phyloP scores from a whole-genome alignment of 2,888 invertebrate species.

The Drosophila melanocephala region DNA sequence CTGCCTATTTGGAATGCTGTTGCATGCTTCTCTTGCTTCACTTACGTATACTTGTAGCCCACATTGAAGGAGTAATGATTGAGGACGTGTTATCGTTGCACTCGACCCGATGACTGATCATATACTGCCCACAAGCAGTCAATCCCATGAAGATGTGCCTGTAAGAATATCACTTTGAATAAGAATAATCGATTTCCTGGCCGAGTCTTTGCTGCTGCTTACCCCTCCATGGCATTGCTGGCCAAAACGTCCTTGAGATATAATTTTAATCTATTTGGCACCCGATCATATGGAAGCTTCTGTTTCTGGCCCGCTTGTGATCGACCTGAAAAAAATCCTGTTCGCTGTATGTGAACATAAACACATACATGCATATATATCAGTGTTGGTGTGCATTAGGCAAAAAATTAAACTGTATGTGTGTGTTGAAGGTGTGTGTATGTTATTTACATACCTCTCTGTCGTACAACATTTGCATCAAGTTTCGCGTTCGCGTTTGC shows the following conservation, averaged over 20 bases:
- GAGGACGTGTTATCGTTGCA: constrained; percentile 87
- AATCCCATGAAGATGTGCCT: constrained; percentile 98
- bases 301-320: constrained; percentile 85
- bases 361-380: neutral
- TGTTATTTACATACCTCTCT: constrained; percentile 73
- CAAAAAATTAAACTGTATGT: neutral
- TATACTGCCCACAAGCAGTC: constrained; percentile 96
- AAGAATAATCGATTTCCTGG: neutral
- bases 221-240: constrained; percentile 86
- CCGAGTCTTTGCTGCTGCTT: constrained; percentile 26
- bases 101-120: constrained; percentile 92
- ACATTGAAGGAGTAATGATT: constrained; percentile 87
- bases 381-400: constrained; percentile 59
- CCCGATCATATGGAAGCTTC: constrained; percentile 86
- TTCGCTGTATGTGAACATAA: constrained; percentile 83
- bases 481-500: constrained; percentile 66
- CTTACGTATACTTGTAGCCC: constrained; percentile 89
- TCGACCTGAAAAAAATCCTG: constrained; percentile 86
- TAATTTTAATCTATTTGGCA: constrained; percentile 88
- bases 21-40: constrained; percentile 19
- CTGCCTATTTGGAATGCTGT: neutral
- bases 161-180: constrained; percentile 57
- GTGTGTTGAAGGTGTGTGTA: neutral
- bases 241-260: constrained; percentile 89
- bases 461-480: constrained; percentile 77